Percentiles rank a stretch among this genome's conserved stretches.
Evolutionary conservation across 2,113 vertebrate genomes (phyloP).

Genomic region (Athene cunicularia): DNA sequence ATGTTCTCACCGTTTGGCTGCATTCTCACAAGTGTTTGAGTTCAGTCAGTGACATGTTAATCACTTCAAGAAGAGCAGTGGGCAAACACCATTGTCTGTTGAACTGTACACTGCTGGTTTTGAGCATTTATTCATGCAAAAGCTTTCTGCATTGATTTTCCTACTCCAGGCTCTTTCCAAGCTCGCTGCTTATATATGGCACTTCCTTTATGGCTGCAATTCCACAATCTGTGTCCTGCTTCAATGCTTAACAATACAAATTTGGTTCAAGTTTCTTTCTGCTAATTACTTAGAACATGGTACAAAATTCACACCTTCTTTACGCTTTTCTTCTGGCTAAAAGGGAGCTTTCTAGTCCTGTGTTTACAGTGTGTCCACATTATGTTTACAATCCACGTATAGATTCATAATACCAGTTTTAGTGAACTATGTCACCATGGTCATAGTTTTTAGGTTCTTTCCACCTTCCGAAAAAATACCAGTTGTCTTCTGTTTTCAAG

Average conservation of each 20-base stretch:
- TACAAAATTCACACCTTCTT: background rate
- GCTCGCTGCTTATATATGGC: background rate
- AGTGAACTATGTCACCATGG: background rate
- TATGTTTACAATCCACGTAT: background rate
- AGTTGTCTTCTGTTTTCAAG: background rate
- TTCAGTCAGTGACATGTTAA: background rate
- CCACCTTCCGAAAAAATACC: background rate
- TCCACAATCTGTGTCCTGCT: background rate
- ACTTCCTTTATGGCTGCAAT: background rate
- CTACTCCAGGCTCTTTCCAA: background rate
- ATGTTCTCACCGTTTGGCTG: background rate
- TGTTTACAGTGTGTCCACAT: background rate
- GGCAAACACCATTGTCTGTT: background rate
- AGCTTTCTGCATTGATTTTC: background rate
- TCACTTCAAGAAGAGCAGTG: background rate
- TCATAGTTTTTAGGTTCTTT: background rate
- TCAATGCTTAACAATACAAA: background rate
- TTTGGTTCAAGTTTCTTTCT: background rate
- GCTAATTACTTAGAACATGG: background rate
- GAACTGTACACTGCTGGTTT: background rate
- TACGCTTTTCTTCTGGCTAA: background rate
- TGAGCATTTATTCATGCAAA: background rate
- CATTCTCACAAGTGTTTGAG: background rate
- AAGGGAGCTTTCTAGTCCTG: background rate
- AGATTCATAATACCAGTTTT: background rate